A percentile compares a stretch with the other conserved stretches of the same genome.
Evolutionary conservation across 2,888 invertebrate species (phyloP).

Genomic region (Stenodema calcarata): DNA sequence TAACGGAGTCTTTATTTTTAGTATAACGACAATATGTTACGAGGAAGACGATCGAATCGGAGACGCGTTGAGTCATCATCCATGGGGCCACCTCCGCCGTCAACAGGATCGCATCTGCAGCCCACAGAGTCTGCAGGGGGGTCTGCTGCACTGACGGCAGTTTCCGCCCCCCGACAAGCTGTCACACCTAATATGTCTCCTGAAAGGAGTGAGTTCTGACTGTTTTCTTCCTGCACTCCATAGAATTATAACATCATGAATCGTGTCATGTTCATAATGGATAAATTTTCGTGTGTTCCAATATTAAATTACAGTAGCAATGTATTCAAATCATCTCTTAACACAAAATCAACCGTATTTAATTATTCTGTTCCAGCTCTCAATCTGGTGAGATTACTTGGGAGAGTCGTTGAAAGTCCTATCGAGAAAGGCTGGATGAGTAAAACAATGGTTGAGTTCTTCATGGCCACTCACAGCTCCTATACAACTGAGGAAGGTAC

Average conservation of each 20-base stretch:
- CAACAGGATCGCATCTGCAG: neutral
- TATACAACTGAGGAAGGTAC: constrained; percentile 69
- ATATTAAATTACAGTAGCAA: no score
- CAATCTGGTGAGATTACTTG: constrained; percentile 83
- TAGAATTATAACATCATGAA: no score
- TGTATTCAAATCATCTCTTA: no score
- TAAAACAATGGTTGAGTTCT: constrained; percentile 87
- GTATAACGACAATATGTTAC: neutral
- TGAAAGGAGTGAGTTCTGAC: constrained; percentile 22
- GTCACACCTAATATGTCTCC: constrained; percentile 35
- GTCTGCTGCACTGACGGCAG: neutral
- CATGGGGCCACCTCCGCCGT: neutral
- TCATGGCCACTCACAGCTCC: constrained; percentile 86
- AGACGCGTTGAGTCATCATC: neutral
- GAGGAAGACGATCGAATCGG: neutral
- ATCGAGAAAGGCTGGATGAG: constrained; percentile 81
- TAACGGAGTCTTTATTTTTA: neutral
- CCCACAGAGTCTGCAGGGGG: no score
- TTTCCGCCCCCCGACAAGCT: neutral
- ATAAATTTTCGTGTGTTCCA: neutral
- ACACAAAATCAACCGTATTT: no score
- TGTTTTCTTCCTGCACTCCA: no score
- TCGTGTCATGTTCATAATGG: neutral
- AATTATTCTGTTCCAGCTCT: constrained; percentile 70
- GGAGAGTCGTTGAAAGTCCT: constrained; percentile 88